phyloP scores from a whole-genome alignment of 2,113 vertebrate species.

The Epinephelus lanceolatus region DNA sequence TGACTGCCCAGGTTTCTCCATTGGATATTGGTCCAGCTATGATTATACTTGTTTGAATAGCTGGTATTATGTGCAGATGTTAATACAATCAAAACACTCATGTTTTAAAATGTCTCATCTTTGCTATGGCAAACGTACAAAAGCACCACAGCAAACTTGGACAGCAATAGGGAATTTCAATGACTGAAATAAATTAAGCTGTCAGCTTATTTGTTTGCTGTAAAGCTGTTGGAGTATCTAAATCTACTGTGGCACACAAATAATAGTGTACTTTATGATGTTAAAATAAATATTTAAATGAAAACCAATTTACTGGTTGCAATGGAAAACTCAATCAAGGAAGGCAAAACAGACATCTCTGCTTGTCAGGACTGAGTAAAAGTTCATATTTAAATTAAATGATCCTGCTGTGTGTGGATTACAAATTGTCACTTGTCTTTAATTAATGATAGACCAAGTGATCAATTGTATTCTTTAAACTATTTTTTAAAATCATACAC shows the following conservation, averaged over 20 bases:
- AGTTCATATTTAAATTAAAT: neutral
- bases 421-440: neutral
- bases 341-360: neutral
- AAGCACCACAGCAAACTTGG: neutral
- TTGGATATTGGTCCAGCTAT: neutral
- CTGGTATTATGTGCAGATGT: neutral
- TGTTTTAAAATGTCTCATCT: neutral
- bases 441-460: neutral
- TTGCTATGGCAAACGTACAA: neutral
- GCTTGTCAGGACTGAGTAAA: neutral
- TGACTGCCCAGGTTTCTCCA: neutral
- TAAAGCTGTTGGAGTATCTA: neutral
- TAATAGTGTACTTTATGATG: neutral
- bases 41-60: neutral
- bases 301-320: neutral
- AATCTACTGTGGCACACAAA: neutral
- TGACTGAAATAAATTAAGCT: neutral
- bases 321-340: neutral
- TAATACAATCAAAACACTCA: neutral
- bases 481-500: neutral
- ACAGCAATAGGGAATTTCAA: neutral
- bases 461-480: neutral
- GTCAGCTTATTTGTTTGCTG: slow-evolving; percentile 5
- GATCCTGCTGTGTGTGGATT: neutral
- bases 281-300: neutral